Evolutionary conservation across 2,113 vertebrate species (phyloP).

Genomic region (Plectropomus leopardus): DNA sequence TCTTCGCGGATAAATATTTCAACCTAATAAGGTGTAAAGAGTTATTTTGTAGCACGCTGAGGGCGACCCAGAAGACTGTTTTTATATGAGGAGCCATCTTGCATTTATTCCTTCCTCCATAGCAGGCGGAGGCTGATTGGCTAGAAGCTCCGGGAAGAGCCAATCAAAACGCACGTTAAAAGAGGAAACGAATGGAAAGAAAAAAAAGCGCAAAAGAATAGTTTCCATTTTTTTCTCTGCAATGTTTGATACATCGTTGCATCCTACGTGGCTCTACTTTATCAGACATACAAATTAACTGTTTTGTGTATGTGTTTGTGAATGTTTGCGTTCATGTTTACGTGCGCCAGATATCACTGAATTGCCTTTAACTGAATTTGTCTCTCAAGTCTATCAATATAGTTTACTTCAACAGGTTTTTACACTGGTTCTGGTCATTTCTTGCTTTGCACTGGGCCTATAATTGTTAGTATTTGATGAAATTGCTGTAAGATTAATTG

Average conservation of each 20-base stretch:
- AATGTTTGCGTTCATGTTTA: not conserved
- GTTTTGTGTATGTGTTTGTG: not conserved
- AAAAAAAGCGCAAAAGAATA: conserved; percentile 36
- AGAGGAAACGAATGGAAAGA: conserved; percentile 48
- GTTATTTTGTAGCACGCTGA: conserved; percentile 88
- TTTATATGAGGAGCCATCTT: conserved; percentile 99
- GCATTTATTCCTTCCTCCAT: conserved; percentile 98
- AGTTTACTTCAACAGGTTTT: not conserved
- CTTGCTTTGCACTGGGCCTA: not conserved
- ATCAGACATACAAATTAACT: not conserved
- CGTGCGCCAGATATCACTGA: not conserved
- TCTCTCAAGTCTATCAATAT: not conserved
- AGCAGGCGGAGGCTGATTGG: conserved; percentile 91
- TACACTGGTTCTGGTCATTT: not conserved
- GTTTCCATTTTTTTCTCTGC: not conserved
- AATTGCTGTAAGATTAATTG: not conserved
- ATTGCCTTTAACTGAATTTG: not conserved
- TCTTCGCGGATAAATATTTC: conserved; percentile 79
- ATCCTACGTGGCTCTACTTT: not conserved
- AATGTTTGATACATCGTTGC: not conserved
- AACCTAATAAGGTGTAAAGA: conserved; percentile 85
- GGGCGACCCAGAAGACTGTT: conserved; percentile 90
- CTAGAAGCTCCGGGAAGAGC: conserved; percentile 76
- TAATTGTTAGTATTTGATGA: not conserved
- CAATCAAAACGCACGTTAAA: conserved; percentile 84